Evolutionary conservation across 2,888 invertebrate genomes (phyloP).

Genomic region (Lapara coniferarum): DNA sequence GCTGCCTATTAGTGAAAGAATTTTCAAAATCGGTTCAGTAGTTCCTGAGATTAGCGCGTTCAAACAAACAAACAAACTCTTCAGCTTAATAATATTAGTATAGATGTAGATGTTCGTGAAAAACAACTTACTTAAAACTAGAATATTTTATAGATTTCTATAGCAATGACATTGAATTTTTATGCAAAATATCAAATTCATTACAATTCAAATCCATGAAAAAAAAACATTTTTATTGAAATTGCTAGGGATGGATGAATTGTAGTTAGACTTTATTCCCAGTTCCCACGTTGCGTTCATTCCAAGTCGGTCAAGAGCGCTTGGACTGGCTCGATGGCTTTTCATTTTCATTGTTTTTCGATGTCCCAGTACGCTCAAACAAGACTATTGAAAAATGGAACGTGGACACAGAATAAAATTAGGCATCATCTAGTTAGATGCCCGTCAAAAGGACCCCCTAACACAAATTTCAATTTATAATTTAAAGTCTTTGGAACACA

Average conservation of each 20-base stretch:
- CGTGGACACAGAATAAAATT: not conserved
- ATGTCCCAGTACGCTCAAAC: slow-evolving; percentile 35
- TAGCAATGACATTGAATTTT: not conserved
- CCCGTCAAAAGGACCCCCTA: not conserved
- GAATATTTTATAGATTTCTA: not conserved
- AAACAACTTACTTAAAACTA: not conserved
- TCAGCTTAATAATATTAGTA: too few relatives aligned
- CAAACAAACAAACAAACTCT: too few relatives aligned
- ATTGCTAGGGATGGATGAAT: not conserved
- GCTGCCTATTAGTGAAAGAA: too few relatives aligned
- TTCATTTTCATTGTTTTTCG: slow-evolving; percentile 58
- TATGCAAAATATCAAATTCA: not conserved
- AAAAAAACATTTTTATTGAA: not conserved
- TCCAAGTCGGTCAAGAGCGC: slow-evolving; percentile 55
- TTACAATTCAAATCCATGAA: not conserved
- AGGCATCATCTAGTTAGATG: not conserved
- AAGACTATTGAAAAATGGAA: slow-evolving; percentile 14
- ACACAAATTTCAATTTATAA: not conserved
- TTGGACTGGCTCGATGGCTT: slow-evolving; percentile 49
- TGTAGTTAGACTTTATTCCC: slow-evolving; percentile 19
- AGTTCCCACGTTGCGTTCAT: slow-evolving; percentile 43
- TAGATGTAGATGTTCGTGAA: not conserved
- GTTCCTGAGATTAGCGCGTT: too few relatives aligned
- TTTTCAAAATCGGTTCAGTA: too few relatives aligned
- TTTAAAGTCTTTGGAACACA: not conserved